phyloP scores from a whole-genome alignment of 1,140 invertebrate species.

The Mactra quadrangularis region DNA sequence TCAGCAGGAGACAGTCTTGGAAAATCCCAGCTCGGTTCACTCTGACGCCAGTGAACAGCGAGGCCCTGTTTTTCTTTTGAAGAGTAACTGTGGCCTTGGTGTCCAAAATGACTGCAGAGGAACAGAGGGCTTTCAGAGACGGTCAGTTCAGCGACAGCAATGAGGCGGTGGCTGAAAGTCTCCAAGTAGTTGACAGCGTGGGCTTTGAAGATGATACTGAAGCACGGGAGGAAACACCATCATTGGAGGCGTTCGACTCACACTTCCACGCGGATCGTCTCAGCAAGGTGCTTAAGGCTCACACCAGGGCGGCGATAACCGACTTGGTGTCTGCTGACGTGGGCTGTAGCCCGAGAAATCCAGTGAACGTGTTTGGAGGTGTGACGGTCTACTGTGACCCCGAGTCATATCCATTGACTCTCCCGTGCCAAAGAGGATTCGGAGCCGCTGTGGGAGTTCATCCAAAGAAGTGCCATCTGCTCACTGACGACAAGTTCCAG shows the following conservation, averaged over 20 bases:
- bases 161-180: not conserved
- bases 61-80: not conserved
- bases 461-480: conserved; percentile 24
- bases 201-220: not conserved
- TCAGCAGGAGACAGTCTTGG: not conserved
- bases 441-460: conserved; percentile 10
- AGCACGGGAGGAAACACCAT: not conserved
- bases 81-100: not conserved
- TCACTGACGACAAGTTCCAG: no score
- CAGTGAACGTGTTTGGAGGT: not conserved
- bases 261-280: conserved; percentile 14
- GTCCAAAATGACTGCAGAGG: not conserved
- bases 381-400: conserved; percentile 24
- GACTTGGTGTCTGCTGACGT: not conserved
- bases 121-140: not conserved
- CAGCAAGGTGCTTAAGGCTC: not conserved
- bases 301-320: not conserved
- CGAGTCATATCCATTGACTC: not conserved
- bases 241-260: not conserved
- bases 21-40: not conserved
- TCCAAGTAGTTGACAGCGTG: conserved; percentile 2
- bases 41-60: conserved; percentile 7
- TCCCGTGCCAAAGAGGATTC: conserved; percentile 6
- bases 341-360: not conserved
- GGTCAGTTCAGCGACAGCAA: not conserved